Evolutionary conservation across 2,113 vertebrate species (phyloP).

Genomic region (Xiphophorus couchianus): DNA sequence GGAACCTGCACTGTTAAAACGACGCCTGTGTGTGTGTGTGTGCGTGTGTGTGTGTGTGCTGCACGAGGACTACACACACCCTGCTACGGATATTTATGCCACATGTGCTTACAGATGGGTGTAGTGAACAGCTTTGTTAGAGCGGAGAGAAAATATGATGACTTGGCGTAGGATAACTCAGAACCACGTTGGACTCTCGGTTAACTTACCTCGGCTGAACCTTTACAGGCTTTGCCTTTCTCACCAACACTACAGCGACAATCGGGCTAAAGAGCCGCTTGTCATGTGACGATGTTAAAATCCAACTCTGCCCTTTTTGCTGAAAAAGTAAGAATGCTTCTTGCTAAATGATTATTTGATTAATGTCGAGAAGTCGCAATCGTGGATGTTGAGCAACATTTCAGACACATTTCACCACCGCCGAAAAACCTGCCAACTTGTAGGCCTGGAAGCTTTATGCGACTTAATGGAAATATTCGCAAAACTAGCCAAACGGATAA

Average conservation of each 20-base stretch:
- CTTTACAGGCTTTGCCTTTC: not conserved
- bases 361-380: not conserved
- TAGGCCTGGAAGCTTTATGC: not conserved
- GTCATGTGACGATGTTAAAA: not conserved
- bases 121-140: too few species aligned
- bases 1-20: not conserved
- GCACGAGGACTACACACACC: not conserved
- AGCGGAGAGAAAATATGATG: not conserved
- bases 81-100: not conserved
- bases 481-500: not conserved
- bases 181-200: not conserved
- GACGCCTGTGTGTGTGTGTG: not conserved
- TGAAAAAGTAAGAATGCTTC: not conserved
- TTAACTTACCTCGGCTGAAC: not conserved
- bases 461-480: too few species aligned
- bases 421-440: not conserved
- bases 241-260: too few species aligned
- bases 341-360: not conserved
- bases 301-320: not conserved
- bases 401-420: not conserved
- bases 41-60: not conserved
- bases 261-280: not conserved
- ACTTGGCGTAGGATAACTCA: not conserved
- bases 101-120: not conserved
- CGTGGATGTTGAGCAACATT: not conserved